Evolutionary conservation across 1,140 invertebrate species (phyloP), one percentile per base, ranked within the genome.

Genomic region (Aphidius gifuensis): DNA sequence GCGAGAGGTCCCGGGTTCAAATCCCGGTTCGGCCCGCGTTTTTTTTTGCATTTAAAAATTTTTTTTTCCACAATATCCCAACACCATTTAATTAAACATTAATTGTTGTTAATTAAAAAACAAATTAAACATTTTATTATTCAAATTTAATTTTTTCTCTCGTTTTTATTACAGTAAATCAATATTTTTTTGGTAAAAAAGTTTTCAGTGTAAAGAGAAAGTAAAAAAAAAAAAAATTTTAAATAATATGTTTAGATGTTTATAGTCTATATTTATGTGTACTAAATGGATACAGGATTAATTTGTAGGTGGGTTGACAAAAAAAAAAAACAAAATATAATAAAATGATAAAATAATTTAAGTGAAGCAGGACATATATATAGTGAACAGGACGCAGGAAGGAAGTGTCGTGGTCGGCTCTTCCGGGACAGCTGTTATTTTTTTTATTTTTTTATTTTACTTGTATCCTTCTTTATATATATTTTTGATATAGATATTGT

Each of bases 361-460:
- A 45, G 51, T 32, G 4, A 32, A 47, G 55, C 39, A 55, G 54
- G 61, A 64, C 62, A 70, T 50, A 66, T 56, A 61, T 47, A 66
- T 39, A 44, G 6, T 58, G 66, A 57, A 56, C 65, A 73, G 68
- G 70, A 79, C 66, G 64, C 71, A 78, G 79, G 78, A 79, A 80
- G 79, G 79, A 81, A 80, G 78, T 78, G 73, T 79, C 77, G 78
- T 67, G 79, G 79, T 80, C 74, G 56, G 72, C 72, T 79, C 79
- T 79, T 80, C 78, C 78, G 76, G 53, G 77, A 68, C 77, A 79
- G 79, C 76, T 80, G 77, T 71, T 71, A 63, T 65, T 71, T 45
- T n/a, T 66, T 47, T 51, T n/a, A 5, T 45, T 16, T 40, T 16
- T 43, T 32, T 38, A 54, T 39, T 47, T 54, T 9, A 21, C 1